These are phyloP conservation scores for Hippocampus zosterae DNA, from an alignment of 2,113 vertebrate species.

Conservation along the genomic window DNA sequence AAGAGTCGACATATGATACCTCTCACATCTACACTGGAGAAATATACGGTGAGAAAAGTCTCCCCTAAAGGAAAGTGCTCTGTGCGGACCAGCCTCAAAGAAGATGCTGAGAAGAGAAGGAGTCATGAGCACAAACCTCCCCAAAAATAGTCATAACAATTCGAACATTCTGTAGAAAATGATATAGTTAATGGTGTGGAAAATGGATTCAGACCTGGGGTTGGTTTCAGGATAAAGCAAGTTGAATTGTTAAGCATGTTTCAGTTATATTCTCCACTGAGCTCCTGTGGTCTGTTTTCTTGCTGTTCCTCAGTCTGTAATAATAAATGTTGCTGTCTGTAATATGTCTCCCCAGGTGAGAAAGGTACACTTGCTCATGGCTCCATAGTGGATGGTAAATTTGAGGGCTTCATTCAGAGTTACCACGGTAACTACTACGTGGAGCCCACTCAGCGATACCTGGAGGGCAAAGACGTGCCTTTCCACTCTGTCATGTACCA, in stretches of 20 bases:
- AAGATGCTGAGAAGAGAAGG: not conserved
- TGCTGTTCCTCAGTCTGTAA: not conserved
- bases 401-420: slow-evolving; percentile 95
- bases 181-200: too few relatives aligned
- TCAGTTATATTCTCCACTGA: not conserved
- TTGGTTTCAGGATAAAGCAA: too few relatives aligned
- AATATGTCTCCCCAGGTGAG: slow-evolving; percentile 77
- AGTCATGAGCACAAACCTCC: too few relatives aligned
- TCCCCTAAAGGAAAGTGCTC: not conserved
- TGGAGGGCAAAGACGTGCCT: slow-evolving; percentile 83
- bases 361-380: slow-evolving; percentile 90
- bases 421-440: slow-evolving; percentile 90
- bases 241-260: not conserved
- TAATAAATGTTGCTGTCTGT: not conserved
- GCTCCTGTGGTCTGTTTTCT: not conserved
- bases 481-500: slow-evolving; percentile 99
- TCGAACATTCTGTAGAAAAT: not conserved
- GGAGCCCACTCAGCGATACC: slow-evolving; percentile 90
- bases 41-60: slow-evolving; percentile 81
- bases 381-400: slow-evolving; percentile 87
- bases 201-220: too few relatives aligned
- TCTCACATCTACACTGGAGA: slow-evolving; percentile 98
- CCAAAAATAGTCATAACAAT: too few relatives aligned
- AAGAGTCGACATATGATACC: slow-evolving; percentile 85
- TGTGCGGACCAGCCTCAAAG: too few relatives aligned